Evolutionary conservation across 2,888 invertebrate species (phyloP).

Genomic region (Suillia variegata): DNA sequence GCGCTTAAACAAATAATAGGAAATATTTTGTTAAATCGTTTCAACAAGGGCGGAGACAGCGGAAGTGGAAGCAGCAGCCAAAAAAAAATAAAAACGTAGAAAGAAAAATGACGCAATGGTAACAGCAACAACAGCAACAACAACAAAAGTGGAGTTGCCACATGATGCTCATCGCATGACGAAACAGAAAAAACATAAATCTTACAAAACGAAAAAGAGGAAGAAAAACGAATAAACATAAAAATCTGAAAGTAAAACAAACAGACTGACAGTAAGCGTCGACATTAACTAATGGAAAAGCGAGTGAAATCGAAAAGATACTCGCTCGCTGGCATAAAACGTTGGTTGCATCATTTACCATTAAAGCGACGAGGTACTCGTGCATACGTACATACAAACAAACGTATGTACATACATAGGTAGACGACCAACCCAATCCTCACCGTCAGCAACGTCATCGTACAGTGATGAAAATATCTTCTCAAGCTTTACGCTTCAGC

Average conservation of each 20-base stretch:
- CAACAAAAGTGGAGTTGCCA: slow-evolving; percentile 8
- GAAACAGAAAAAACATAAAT: slow-evolving; percentile 21
- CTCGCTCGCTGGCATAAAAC: not conserved
- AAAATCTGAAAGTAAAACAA: slow-evolving; percentile 31
- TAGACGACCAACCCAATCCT: not conserved
- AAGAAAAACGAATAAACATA: not conserved
- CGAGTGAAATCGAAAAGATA: slow-evolving; percentile 16
- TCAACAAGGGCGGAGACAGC: slow-evolving; percentile 11
- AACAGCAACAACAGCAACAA: too few relatives aligned
- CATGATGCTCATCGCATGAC: slow-evolving; percentile 16
- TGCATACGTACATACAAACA: not conserved
- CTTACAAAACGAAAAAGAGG: slow-evolving; percentile 16
- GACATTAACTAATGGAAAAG: slow-evolving; percentile 34
- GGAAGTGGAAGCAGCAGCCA: not conserved
- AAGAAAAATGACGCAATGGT: too few relatives aligned
- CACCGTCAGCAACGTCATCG: too few relatives aligned
- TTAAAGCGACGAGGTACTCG: slow-evolving; percentile 9
- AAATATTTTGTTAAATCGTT: slow-evolving; percentile 22
- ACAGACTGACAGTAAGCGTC: slow-evolving; percentile 31
- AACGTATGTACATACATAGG: not conserved
- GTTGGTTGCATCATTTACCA: slow-evolving; percentile 17
- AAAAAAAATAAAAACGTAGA: not conserved
- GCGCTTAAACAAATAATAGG: slow-evolving; percentile 23
- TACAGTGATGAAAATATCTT: too few relatives aligned
- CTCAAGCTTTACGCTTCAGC: too few relatives aligned